These are phyloP conservation scores for Cotesia typhae DNA, from an alignment of 1,140 invertebrate genomes.

Conservation along the genomic window DNA sequence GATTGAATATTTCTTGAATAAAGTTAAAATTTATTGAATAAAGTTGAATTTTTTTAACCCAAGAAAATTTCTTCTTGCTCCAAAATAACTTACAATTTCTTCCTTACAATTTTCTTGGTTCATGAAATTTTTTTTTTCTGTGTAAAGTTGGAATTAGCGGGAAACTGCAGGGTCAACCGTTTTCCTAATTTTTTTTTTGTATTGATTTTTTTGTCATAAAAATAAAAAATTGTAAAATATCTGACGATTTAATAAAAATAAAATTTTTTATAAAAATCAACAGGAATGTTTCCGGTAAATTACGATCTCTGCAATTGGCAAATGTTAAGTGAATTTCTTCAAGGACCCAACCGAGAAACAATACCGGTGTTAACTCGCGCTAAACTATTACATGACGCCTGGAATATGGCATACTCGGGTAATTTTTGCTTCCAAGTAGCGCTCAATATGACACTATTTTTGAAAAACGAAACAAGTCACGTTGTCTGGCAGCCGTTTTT, in stretches of 20 bases:
- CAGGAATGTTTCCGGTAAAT: constrained; percentile 83
- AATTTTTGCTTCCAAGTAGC: constrained; percentile 75
- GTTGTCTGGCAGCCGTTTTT: constrained; percentile 82
- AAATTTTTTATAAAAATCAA: constrained; percentile 3
- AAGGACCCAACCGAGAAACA: constrained; percentile 63
- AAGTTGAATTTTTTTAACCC: too few species aligned
- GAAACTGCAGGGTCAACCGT: too few species aligned
- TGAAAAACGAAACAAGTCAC: constrained; percentile 75
- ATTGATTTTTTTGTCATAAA: too few species aligned
- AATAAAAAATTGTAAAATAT: too few species aligned
- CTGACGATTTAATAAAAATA: background rate
- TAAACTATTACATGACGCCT: constrained; percentile 79
- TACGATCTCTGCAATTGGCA: constrained; percentile 84
- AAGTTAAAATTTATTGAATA: too few species aligned
- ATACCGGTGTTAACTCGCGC: constrained; percentile 78
- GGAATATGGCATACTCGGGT: constrained; percentile 82
- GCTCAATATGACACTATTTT: constrained; percentile 78
- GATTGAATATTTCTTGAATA: too few species aligned
- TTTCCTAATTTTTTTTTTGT: too few species aligned
- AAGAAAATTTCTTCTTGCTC: too few species aligned
- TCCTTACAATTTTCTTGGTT: too few species aligned
- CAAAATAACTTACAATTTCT: too few species aligned
- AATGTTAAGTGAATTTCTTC: constrained; percentile 72
- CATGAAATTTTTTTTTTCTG: too few species aligned
- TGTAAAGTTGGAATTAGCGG: too few species aligned